Percentiles rank a stretch among this genome's conserved stretches.
Conservation (phyloP, 2,888 invertebrate genomes). For the Caenorhabditis sulstoni region DNA sequence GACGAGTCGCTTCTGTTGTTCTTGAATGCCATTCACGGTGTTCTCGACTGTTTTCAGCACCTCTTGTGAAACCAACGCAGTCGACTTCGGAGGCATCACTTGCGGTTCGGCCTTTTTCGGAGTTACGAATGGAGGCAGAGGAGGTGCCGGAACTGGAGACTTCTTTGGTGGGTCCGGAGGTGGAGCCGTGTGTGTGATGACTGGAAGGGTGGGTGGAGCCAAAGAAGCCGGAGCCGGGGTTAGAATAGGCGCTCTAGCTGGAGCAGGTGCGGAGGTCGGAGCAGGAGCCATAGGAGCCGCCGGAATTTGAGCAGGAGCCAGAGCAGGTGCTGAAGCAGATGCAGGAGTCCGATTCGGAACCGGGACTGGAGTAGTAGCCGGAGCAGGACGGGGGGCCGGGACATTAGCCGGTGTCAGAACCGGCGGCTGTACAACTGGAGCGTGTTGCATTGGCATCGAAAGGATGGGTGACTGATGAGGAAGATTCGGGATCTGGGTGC, state of each 20-base stretch:
- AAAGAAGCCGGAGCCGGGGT: background rate
- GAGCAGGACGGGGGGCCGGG: background rate
- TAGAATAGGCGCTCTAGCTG: background rate
- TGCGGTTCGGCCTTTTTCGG: background rate
- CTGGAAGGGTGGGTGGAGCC: no score
- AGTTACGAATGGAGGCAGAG: background rate
- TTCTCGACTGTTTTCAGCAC: slow-evolving; percentile 16
- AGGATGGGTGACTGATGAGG: background rate
- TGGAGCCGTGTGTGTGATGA: no score
- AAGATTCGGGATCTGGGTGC: background rate
- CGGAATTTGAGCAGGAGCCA: background rate
- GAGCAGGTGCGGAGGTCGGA: background rate
- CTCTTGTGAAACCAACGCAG: background rate
- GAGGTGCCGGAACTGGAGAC: background rate
- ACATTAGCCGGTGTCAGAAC: background rate
- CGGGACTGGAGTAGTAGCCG: background rate
- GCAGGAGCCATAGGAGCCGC: background rate
- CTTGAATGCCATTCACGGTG: slow-evolving; percentile 19
- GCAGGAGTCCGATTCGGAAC: background rate
- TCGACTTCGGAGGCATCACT: background rate
- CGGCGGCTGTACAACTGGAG: background rate
- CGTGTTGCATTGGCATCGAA: background rate
- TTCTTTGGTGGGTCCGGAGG: slow-evolving; percentile 6
- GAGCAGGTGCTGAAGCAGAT: background rate
- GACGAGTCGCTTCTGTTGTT: slow-evolving; percentile 29